phyloP scores from a whole-genome alignment of 2,797 vertebrate species.

The Gymnothorax reevesii region DNA sequence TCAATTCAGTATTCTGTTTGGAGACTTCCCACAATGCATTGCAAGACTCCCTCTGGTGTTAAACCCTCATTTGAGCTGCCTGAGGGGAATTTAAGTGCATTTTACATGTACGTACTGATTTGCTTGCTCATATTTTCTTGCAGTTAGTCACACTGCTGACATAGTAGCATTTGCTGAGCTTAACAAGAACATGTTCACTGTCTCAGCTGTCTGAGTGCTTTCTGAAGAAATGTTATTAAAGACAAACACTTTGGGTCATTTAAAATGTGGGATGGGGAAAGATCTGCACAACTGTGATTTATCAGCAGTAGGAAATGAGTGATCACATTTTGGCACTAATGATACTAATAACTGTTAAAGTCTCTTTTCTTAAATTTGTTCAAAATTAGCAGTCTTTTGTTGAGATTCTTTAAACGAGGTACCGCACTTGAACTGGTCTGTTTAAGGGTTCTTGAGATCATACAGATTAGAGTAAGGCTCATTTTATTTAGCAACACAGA shows the following conservation, averaged over 20 bases:
- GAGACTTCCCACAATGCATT: constrained; percentile 5
- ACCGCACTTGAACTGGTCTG: no score
- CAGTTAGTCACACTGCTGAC: background rate
- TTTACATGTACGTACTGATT: background rate
- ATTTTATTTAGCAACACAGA: no score
- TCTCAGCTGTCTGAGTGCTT: background rate
- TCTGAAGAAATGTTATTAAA: background rate
- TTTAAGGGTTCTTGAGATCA: no score
- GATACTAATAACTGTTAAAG: no score
- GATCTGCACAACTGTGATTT: background rate
- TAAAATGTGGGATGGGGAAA: background rate
- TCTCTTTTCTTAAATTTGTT: background rate
- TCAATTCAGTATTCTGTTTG: background rate
- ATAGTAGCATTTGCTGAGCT: background rate
- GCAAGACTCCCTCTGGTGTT: background rate
- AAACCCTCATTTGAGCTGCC: background rate
- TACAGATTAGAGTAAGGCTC: no score
- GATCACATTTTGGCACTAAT: no score
- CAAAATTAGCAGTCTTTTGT: background rate
- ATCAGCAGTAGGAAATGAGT: background rate
- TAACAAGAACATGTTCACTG: background rate
- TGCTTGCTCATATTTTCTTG: background rate
- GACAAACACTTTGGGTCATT: background rate
- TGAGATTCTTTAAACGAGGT: background rate
- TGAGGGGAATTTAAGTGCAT: background rate